Conservation (phyloP, 2,113 vertebrate species). For the Ciconia boyciana region DNA sequence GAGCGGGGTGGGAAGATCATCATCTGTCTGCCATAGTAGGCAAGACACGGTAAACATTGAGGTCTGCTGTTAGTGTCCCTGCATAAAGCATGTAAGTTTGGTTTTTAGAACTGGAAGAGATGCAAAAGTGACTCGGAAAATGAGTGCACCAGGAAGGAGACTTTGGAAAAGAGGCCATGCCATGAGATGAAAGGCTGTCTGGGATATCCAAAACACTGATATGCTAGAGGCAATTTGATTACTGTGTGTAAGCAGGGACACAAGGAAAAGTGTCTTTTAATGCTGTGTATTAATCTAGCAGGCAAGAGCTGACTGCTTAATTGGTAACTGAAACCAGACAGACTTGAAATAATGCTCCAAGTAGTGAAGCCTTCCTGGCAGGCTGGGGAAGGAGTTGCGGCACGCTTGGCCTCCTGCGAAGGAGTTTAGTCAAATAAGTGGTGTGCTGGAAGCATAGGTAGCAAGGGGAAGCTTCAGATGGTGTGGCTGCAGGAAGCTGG, state of each 20-base stretch:
- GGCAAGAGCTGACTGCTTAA: constrained; percentile 4
- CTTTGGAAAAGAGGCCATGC: not conserved
- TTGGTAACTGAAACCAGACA: constrained; percentile 17
- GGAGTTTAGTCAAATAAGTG: not conserved
- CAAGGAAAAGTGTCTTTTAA: constrained; percentile 17
- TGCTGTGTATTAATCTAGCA: not conserved
- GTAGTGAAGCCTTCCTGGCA: not conserved
- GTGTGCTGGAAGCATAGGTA: not conserved
- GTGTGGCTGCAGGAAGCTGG: not conserved
- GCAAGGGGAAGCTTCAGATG: not conserved
- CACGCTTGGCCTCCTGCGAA: not conserved
- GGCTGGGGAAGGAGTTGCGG: not conserved
- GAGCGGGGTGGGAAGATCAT: not conserved
- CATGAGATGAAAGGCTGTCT: constrained; percentile 45
- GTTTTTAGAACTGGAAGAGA: not conserved
- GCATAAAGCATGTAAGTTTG: not conserved
- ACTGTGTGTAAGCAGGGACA: not conserved
- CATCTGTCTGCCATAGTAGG: fast-evolving
- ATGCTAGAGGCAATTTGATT: not conserved
- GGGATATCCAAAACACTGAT: not conserved
- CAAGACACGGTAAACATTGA: not conserved
- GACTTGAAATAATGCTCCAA: not conserved
- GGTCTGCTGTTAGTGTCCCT: not conserved
- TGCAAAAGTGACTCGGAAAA: not conserved
- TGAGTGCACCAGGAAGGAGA: not conserved